Conservation (phyloP, 2,113 vertebrate genomes). For the Ictalurus punctatus region DNA sequence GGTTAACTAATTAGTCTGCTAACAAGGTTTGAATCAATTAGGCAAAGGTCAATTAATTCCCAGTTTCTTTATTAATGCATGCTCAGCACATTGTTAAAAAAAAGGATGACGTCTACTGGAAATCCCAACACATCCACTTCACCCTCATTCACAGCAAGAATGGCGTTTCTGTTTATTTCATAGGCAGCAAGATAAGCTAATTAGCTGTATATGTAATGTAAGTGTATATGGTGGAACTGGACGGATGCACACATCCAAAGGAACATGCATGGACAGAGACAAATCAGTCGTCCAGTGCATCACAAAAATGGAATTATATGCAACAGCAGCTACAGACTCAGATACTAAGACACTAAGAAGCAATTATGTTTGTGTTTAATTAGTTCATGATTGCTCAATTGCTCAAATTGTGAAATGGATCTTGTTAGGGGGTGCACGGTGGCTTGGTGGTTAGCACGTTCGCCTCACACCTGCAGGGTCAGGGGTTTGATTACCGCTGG, state of each 20-base stretch:
- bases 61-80: background rate
- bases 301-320: background rate
- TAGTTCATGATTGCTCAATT: no score
- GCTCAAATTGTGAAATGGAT: no score
- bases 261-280: background rate
- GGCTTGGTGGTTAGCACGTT: no score
- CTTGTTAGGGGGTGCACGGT: no score
- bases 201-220: background rate
- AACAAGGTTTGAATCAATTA: slow-evolving; percentile 25
- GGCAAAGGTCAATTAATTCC: slow-evolving; percentile 4
- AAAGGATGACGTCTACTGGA: slow-evolving; percentile 20
- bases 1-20: slow-evolving; percentile 39
- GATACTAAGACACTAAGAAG: no score
- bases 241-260: background rate
- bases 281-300: no score
- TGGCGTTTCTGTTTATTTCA: background rate
- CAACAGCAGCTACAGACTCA: no score
- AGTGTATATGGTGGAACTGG: background rate
- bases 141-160: background rate
- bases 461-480: no score
- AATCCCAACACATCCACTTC: background rate
- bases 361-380: no score
- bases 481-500: no score
- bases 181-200: background rate
- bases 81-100: background rate